Evolutionary conservation across 2,888 invertebrate species (phyloP).

Genomic region (Drosophila maculinotata): DNA sequence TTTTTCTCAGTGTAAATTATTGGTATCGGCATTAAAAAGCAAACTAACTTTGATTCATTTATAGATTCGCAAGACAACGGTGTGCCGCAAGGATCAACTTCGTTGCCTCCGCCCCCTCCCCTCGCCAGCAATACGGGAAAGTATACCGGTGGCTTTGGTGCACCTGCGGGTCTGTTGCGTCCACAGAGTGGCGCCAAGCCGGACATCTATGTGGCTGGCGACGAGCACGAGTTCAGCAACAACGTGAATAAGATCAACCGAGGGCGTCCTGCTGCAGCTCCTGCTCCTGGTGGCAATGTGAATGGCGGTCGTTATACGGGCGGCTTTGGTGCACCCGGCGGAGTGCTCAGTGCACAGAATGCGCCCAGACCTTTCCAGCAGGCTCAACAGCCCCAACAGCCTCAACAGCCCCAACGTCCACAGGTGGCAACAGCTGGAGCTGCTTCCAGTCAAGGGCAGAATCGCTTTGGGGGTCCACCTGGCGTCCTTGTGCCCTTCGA

Average conservation of each 20-base stretch:
- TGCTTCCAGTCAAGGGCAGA: slow-evolving; percentile 52
- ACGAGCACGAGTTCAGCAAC: slow-evolving; percentile 53
- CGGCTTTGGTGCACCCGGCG: slow-evolving; percentile 76
- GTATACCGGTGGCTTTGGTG: slow-evolving; percentile 83
- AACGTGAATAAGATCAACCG: slow-evolving; percentile 31
- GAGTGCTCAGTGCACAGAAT: slow-evolving; percentile 65
- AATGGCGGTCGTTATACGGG: slow-evolving; percentile 72
- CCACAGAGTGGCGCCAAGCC: slow-evolving; percentile 37
- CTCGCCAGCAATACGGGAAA: slow-evolving; percentile 59
- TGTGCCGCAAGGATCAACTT: slow-evolving; percentile 7
- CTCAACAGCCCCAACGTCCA: slow-evolving; percentile 19
- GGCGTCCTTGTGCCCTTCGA: slow-evolving; percentile 83
- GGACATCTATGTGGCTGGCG: slow-evolving; percentile 67
- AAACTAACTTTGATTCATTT: background rate
- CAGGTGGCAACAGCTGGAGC: slow-evolving; percentile 4
- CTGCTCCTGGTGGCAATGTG: slow-evolving; percentile 14
- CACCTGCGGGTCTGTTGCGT: slow-evolving; percentile 57
- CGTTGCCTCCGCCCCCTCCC: background rate
- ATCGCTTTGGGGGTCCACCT: slow-evolving; percentile 84
- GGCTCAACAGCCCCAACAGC: slow-evolving; percentile 26
- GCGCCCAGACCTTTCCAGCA: slow-evolving; percentile 66
- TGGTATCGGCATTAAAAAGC: too few species aligned
- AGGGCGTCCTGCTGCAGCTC: slow-evolving; percentile 25
- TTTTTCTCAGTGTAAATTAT: too few species aligned
- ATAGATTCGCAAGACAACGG: slow-evolving; percentile 30